Evolutionary conservation across 2,113 vertebrate species (phyloP).

Genomic region (Accipiter virgatus): DNA sequence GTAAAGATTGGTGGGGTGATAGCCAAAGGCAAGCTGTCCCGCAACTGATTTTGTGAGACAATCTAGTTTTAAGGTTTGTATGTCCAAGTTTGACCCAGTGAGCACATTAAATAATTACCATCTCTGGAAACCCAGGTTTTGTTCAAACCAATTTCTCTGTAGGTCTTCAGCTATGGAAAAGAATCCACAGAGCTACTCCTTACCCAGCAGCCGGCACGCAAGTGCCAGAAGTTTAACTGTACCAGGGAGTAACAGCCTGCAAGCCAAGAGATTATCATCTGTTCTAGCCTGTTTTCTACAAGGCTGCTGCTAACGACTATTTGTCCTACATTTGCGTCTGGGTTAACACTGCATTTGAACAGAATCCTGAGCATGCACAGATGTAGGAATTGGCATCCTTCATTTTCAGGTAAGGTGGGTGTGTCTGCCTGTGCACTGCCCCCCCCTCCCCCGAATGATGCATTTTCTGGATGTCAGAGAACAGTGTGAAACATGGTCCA

Average conservation of each 20-base stretch:
- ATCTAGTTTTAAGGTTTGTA: neutral
- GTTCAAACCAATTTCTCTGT: neutral
- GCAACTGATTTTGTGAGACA: neutral
- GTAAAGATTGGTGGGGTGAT: neutral
- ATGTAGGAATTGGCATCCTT: neutral
- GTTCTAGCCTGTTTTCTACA: neutral
- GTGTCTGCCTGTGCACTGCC: neutral
- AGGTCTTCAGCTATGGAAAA: neutral
- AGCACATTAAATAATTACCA: neutral
- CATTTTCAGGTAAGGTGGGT: neutral
- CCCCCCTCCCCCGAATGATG: rapidly evolving
- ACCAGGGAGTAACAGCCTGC: neutral
- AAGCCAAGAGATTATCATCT: neutral
- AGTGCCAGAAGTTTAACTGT: neutral
- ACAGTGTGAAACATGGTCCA: rapidly evolving
- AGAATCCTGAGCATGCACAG: rapidly evolving
- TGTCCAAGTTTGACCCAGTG: neutral
- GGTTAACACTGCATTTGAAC: neutral
- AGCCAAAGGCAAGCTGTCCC: neutral
- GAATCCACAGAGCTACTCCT: neutral
- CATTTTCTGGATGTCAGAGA: neutral
- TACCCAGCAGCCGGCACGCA: rapidly evolving
- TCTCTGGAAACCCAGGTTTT: neutral
- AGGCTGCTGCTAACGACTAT: neutral
- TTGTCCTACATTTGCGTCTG: no score